Evolutionary conservation across 2,888 invertebrate species (phyloP).

Genomic region (Neoascia interrupta): DNA sequence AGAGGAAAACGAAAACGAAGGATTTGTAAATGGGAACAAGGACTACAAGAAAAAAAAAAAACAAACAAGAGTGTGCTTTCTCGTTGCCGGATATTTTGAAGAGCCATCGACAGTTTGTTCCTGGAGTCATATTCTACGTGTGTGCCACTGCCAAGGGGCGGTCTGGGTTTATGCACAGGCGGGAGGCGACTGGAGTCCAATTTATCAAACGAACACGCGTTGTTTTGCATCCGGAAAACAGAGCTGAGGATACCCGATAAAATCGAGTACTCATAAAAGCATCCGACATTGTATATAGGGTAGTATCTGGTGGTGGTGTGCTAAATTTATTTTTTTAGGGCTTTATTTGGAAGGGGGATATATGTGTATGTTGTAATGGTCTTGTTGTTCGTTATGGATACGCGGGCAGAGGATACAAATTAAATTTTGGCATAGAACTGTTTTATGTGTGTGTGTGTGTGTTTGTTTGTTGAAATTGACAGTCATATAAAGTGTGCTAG

Average conservation of each 20-base stretch:
- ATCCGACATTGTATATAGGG: conserved; percentile 12
- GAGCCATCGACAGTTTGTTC: conserved; percentile 57
- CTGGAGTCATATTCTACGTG: conserved; percentile 27
- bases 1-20: conserved; percentile 30
- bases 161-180: background rate
- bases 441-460: too few species aligned
- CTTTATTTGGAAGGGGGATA: background rate
- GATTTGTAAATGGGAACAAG: conserved; percentile 65
- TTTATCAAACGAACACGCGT: conserved; percentile 64
- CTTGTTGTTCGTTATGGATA: conserved; percentile 28
- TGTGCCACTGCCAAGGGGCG: background rate
- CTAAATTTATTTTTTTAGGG: background rate
- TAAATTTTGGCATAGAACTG: too few species aligned
- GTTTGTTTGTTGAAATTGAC: too few species aligned
- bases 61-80: background rate
- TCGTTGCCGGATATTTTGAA: conserved; percentile 44
- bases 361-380: background rate
- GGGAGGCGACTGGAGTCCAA: conserved; percentile 44
- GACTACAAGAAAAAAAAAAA: conserved; percentile 19
- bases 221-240: conserved; percentile 44
- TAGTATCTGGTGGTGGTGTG: conserved; percentile 11
- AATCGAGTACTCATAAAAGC: conserved; percentile 59
- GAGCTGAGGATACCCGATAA: conserved; percentile 49
- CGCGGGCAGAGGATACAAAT: too few species aligned
- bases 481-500: too few species aligned